Evolutionary conservation across 2,113 vertebrate genomes (phyloP).

Genomic region (Phyllopteryx taeniolatus): DNA sequence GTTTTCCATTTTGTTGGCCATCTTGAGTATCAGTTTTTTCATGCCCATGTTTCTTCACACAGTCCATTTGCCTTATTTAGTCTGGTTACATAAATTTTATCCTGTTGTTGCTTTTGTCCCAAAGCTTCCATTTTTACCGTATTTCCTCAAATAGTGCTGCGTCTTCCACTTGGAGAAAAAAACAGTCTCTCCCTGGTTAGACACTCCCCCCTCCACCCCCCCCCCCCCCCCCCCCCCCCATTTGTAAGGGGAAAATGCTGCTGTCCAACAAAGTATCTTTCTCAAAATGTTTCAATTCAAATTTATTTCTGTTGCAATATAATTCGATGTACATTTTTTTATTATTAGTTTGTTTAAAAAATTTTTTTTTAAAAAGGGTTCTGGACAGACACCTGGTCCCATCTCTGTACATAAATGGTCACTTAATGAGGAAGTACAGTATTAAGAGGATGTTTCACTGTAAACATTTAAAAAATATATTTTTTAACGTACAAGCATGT

Average conservation of each 20-base stretch:
- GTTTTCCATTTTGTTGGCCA: conserved; percentile 49
- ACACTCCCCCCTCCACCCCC: too few relatives aligned
- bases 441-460: conserved; percentile 7
- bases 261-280: background rate
- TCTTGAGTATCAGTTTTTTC: conserved; percentile 35
- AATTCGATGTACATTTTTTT: too few relatives aligned
- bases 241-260: too few relatives aligned
- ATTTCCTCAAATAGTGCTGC: background rate
- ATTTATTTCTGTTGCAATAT: too few relatives aligned
- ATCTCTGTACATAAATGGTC: background rate
- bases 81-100: background rate
- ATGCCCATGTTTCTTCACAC: background rate
- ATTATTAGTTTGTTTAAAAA: too few relatives aligned
- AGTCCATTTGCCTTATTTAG: conserved; percentile 10
- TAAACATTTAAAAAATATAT: conserved; percentile 39
- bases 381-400: too few relatives aligned
- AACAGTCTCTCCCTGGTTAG: too few relatives aligned
- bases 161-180: background rate
- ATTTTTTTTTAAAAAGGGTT: too few relatives aligned
- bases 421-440: background rate
- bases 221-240: too few relatives aligned
- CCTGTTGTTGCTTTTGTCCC: background rate
- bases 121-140: background rate
- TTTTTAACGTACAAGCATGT: background rate
- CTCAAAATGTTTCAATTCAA: too few relatives aligned